Evolutionary conservation across 2,888 invertebrate genomes (phyloP).

Genomic region (Acanthosepion esculentum): DNA sequence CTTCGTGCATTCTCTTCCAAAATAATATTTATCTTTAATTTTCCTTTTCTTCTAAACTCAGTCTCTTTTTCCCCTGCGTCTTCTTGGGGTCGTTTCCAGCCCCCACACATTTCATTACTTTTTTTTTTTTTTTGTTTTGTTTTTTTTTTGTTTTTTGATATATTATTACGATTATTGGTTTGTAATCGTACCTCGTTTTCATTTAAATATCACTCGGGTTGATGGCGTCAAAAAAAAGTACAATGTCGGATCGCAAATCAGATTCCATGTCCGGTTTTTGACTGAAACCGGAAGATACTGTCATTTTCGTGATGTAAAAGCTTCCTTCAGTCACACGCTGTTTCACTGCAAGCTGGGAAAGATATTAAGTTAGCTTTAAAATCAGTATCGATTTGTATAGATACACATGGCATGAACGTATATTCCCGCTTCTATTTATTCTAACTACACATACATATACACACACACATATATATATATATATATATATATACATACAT

Average conservation of each 20-base stretch:
- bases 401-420: background rate
- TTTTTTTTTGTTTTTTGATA: background rate
- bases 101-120: too few relatives aligned
- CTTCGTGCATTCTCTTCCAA: background rate
- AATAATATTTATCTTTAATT: background rate
- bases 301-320: background rate
- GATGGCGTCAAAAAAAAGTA: background rate
- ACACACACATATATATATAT: too few relatives aligned
- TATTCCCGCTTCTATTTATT: background rate
- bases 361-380: background rate
- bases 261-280: background rate
- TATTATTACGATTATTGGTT: background rate
- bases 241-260: background rate
- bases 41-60: background rate
- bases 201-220: background rate
- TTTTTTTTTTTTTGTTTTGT: too few relatives aligned
- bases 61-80: background rate
- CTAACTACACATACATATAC: background rate
- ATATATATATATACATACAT: background rate
- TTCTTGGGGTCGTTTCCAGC: background rate
- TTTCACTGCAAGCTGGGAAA: background rate
- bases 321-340: background rate
- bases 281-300: background rate
- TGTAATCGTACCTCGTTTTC: background rate
- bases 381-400: background rate